Evolutionary conservation across 1,140 invertebrate genomes (phyloP).

Genomic region (Listronotus bonariensis): DNA sequence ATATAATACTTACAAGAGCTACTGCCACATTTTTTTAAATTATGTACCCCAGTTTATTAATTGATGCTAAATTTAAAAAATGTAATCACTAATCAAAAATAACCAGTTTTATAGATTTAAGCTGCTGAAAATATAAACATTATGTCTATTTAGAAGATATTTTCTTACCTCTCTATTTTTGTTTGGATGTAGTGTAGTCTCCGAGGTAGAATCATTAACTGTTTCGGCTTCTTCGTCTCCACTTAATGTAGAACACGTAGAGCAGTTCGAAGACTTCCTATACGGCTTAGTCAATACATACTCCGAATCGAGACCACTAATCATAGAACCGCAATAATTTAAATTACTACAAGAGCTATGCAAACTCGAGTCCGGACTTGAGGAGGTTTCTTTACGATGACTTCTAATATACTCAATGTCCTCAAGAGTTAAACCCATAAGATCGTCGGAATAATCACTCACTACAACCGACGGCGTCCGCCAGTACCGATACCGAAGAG

Average conservation of each 20-base stretch:
- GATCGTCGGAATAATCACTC: constrained; percentile 80
- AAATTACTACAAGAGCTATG: constrained; percentile 69
- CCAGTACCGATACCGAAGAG: constrained; percentile 62
- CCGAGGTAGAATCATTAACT: constrained; percentile 41
- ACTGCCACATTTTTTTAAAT: no score
- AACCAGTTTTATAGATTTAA: no score
- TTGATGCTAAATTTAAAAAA: no score
- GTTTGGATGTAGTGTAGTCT: constrained; percentile 53
- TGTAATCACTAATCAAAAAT: no score
- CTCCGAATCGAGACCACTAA: constrained; percentile 63
- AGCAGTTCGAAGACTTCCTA: constrained; percentile 68
- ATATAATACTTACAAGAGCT: no score
- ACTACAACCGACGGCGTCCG: constrained; percentile 81
- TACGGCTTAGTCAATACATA: constrained; percentile 59
- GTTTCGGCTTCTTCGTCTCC: constrained; percentile 64
- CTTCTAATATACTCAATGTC: constrained; percentile 68
- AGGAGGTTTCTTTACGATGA: constrained; percentile 54
- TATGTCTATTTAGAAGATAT: no score
- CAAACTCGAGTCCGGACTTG: constrained; percentile 59
- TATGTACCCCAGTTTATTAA: no score
- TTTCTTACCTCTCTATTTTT: constrained; percentile 56
- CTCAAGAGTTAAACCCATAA: constrained; percentile 66
- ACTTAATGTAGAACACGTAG: constrained; percentile 66
- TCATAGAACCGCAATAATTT: constrained; percentile 60
- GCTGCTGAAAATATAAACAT: no score